Conservation (phyloP, 1,140 invertebrate species). For the Trissolcus basalis region DNA sequence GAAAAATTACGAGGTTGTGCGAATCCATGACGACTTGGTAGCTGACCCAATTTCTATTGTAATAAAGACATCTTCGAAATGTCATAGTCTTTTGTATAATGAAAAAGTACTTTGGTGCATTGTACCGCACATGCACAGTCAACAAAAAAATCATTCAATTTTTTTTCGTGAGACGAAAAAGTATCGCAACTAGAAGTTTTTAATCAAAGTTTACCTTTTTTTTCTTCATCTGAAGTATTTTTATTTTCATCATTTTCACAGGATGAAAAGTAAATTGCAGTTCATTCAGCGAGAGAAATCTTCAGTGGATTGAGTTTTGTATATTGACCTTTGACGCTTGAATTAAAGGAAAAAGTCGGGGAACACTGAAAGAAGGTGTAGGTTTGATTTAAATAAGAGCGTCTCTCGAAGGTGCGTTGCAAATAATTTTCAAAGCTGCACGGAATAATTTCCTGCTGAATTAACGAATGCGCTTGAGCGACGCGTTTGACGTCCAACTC, state of each 20-base stretch:
- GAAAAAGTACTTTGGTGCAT: neutral
- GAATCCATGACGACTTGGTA: neutral
- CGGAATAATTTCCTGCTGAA: constrained; percentile 43
- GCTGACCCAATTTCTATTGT: constrained; percentile 22
- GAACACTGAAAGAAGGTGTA: constrained; percentile 3
- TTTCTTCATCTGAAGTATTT: too few relatives aligned
- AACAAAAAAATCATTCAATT: too few relatives aligned
- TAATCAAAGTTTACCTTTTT: neutral
- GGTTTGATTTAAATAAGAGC: constrained; percentile 18
- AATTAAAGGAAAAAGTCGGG: too few relatives aligned
- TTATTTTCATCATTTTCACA: too few relatives aligned
- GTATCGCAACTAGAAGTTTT: too few relatives aligned
- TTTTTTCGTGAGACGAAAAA: neutral
- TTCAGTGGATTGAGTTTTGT: too few relatives aligned
- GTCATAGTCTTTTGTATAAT: neutral
- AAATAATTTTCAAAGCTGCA: constrained; percentile 18
- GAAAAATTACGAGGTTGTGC: constrained; percentile 22
- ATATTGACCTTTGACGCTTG: constrained; percentile 16
- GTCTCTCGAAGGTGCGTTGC: constrained; percentile 11
- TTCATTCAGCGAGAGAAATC: too few relatives aligned
- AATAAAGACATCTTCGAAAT: constrained; percentile 16
- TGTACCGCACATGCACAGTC: too few relatives aligned
- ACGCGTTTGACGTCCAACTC: constrained; percentile 42
- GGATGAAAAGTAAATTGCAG: too few relatives aligned
- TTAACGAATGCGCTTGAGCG: constrained; percentile 36